Evolutionary conservation across 2,888 invertebrate genomes (phyloP).

Genomic region (Acronicta psi): DNA sequence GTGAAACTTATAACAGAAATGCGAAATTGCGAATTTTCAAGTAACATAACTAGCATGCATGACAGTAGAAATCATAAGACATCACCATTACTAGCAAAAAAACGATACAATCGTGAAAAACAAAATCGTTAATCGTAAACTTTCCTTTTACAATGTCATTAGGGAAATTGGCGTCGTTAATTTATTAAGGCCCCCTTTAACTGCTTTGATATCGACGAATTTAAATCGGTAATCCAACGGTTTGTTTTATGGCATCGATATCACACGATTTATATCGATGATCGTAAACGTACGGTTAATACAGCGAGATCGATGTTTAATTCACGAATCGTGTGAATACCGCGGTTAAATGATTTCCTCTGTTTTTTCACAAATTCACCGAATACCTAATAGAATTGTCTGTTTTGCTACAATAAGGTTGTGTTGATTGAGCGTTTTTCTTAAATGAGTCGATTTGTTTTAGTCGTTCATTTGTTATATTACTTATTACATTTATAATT

Average conservation of each 20-base stretch:
- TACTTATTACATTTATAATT: background rate
- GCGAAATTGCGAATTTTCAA: background rate
- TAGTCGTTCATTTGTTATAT: background rate
- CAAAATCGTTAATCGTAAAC: conserved; percentile 80
- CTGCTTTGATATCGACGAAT: conserved; percentile 83
- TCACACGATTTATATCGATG: conserved; percentile 79
- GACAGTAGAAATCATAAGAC: conserved; percentile 2
- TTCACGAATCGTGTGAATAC: conserved; percentile 63
- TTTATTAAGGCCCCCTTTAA: conserved; percentile 83
- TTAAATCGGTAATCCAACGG: conserved; percentile 85
- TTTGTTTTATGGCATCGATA: conserved; percentile 85
- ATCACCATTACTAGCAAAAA: conserved; percentile 23
- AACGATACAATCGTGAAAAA: conserved; percentile 73
- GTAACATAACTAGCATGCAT: background rate
- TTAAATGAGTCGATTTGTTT: background rate
- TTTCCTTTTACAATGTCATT: conserved; percentile 88
- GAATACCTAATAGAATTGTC: conserved; percentile 2
- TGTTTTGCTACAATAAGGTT: conserved; percentile 4
- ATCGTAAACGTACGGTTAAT: conserved; percentile 68
- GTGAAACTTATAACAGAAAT: no score
- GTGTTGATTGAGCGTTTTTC: conserved; percentile 11
- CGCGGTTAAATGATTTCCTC: conserved; percentile 15
- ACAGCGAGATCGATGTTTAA: conserved; percentile 69
- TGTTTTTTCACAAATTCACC: conserved; percentile 9
- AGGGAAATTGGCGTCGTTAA: conserved; percentile 87